Evolutionary conservation across 2,888 invertebrate species (phyloP).

Genomic region (Nycteola revayana): DNA sequence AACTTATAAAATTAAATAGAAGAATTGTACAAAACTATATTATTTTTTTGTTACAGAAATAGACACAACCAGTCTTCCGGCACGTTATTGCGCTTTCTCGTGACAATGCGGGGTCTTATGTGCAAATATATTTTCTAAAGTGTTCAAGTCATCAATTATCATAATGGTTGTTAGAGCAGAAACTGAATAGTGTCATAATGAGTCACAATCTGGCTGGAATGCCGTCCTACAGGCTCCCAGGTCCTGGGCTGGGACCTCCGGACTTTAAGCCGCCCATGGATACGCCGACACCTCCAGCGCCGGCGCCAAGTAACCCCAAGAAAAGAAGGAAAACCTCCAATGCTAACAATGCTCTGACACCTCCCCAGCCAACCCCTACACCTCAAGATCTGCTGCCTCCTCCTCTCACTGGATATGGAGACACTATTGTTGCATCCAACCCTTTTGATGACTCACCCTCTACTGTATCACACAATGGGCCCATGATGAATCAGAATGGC

Average conservation of each 20-base stretch:
- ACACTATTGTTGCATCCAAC: conserved; percentile 96
- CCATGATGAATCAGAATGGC: conserved; percentile 84
- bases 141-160: conserved; percentile 39
- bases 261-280: conserved; percentile 89
- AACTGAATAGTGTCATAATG: conserved; percentile 79
- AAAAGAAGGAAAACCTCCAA: conserved; percentile 92
- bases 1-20: not conserved
- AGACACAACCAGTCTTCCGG: conserved; percentile 69
- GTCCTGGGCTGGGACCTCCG: conserved; percentile 86
- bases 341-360: conserved; percentile 84
- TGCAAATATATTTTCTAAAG: conserved; percentile 53
- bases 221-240: conserved; percentile 90
- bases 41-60: conserved; percentile 75
- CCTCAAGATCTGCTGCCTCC: conserved; percentile 91
- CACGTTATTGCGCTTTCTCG: conserved; percentile 64
- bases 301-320: conserved; percentile 92
- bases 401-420: conserved; percentile 94
- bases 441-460: conserved; percentile 96
- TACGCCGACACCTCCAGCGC: conserved; percentile 85
- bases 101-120: conserved; percentile 68
- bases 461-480: conserved; percentile 81
- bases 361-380: conserved; percentile 85
- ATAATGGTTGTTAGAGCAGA: conserved; percentile 68
- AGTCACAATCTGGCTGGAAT: conserved; percentile 91
- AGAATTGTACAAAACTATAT: conserved; percentile 9